Conservation (phyloP, 1,140 invertebrate species). For the Asbolus verrucosus region DNA sequence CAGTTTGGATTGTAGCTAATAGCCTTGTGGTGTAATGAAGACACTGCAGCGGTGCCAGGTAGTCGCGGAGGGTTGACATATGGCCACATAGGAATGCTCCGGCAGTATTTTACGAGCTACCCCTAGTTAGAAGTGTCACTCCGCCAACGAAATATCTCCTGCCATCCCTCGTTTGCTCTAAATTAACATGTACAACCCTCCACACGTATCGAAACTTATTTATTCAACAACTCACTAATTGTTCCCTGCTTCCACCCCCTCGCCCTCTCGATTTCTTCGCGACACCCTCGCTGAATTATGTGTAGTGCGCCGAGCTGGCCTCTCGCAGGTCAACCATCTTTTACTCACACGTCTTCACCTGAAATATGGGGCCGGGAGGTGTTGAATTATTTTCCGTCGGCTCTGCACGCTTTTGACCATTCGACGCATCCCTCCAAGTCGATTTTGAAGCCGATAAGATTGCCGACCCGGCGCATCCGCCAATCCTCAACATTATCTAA, state of each 20-base stretch:
- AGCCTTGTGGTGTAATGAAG: conserved; percentile 8
- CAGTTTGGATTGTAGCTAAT: neutral
- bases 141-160: conserved; percentile 1
- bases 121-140: conserved; percentile 1
- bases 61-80: conserved; percentile 6
- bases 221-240: neutral
- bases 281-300: conserved; percentile 40
- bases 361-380: conserved; percentile 32
- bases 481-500: too few species aligned
- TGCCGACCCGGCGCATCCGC: too few species aligned
- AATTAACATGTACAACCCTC: conserved; percentile 7
- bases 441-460: conserved; percentile 30
- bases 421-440: conserved; percentile 5
- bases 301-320: conserved; percentile 41
- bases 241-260: too few species aligned
- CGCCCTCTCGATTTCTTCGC: neutral
- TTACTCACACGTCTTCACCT: conserved; percentile 39
- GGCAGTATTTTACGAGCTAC: conserved; percentile 3
- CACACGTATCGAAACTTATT: neutral
- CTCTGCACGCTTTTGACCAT: conserved; percentile 6
- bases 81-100: conserved; percentile 1
- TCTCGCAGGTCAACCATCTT: conserved; percentile 41
- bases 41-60: conserved; percentile 1
- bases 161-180: conserved; percentile 5
- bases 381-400: neutral